A percentile compares a stretch with the other conserved stretches of the same genome.
These are phyloP conservation scores for Aporrectodea caliginosa DNA, from an alignment of 1,140 invertebrate genomes.

Conservation along the genomic window DNA sequence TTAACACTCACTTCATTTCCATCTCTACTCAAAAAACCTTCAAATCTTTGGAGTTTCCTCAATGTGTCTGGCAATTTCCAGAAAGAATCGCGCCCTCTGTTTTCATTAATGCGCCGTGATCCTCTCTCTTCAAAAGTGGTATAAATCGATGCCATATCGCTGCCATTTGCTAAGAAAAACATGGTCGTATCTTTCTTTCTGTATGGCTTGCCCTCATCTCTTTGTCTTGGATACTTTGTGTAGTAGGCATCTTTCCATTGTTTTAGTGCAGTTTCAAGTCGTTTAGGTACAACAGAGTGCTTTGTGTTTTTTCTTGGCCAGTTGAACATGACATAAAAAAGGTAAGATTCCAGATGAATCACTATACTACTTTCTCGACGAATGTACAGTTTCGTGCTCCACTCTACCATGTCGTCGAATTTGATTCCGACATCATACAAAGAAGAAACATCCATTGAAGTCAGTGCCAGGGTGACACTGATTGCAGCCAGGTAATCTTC, in stretches of 20 bases:
- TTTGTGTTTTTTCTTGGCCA: conserved; percentile 20
- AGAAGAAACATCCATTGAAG: conserved; percentile 10
- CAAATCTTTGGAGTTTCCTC: conserved; percentile 4
- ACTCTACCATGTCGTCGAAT: conserved; percentile 14
- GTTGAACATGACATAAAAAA: conserved; percentile 23
- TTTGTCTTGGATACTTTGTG: conserved; percentile 28
- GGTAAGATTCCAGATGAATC: conserved; percentile 17
- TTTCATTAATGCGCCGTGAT: not conserved
- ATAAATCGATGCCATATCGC: conserved; percentile 7
- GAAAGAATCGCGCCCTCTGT: not conserved
- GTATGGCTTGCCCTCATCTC: conserved; percentile 30
- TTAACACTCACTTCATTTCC: not conserved
- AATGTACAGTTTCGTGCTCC: conserved; percentile 4
- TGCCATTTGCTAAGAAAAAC: conserved; percentile 35
- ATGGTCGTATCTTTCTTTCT: conserved; percentile 34
- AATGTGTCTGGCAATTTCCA: not conserved
- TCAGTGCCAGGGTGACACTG: conserved; percentile 15
- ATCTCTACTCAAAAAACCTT: not conserved
- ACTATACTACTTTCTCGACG: conserved; percentile 1
- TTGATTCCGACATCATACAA: not conserved
- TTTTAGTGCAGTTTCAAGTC: not conserved
- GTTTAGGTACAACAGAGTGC: not conserved
- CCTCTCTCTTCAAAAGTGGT: not conserved
- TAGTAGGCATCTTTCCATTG: conserved; percentile 24
- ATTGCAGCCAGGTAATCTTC: conserved; percentile 1